These are phyloP conservation scores for Zoanthus gigantus DNA, from an alignment of 92 coral and sea anemone species.

Conservation along the genomic window DNA sequence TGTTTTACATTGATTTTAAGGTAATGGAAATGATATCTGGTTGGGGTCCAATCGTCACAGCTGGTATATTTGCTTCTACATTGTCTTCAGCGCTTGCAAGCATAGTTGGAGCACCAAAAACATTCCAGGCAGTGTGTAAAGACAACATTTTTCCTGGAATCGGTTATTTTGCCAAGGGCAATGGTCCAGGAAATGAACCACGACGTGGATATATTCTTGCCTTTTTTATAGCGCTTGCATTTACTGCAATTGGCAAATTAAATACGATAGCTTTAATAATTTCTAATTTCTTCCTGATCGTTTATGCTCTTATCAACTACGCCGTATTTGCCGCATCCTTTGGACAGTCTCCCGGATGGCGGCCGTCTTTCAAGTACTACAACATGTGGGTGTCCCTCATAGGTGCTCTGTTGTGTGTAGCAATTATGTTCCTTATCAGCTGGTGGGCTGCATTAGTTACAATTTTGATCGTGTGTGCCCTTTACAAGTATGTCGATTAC, in stretches of 20 bases:
- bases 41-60: constrained; percentile 97
- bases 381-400: constrained; percentile 90
- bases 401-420: constrained; percentile 93
- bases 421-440: constrained; percentile 97
- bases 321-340: constrained; percentile 96
- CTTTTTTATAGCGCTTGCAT: constrained; percentile 82
- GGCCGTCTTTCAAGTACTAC: constrained; percentile 88
- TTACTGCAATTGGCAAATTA: constrained; percentile 89
- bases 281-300: constrained; percentile 91
- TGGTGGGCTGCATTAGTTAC: constrained; percentile 99
- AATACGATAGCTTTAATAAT: constrained; percentile 94
- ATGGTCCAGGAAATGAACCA: constrained; percentile 95
- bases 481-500: constrained; percentile 89
- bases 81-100: constrained; percentile 99
- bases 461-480: constrained; percentile 75
- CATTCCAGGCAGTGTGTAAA: constrained; percentile 95
- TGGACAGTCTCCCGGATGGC: constrained; percentile 97
- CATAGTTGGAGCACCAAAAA: constrained; percentile 97
- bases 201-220: constrained; percentile 90
- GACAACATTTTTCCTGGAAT: constrained; percentile 90
- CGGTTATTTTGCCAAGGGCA: constrained; percentile 78
- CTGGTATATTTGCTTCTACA: constrained; percentile 97
- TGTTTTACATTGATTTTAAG: constrained; percentile 42
- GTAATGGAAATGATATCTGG: constrained; percentile 90
- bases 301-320: constrained; percentile 95